Base-by-base conservation (phyloP, 2,888 invertebrate species). In the Strigamia transsilvanica region DNA sequence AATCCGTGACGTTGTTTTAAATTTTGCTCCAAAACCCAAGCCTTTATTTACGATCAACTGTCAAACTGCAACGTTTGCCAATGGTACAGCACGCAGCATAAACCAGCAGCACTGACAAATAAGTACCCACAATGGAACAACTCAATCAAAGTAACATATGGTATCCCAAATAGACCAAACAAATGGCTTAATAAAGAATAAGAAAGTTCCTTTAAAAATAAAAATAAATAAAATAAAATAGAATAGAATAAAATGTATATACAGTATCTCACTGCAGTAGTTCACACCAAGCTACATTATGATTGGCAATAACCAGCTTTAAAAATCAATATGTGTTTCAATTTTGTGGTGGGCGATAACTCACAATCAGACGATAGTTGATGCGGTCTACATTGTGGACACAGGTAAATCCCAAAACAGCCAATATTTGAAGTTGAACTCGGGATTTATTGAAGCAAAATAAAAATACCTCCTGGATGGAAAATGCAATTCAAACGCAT, bases 111-210 rank as follows among this genome's bases (percentile, higher is more conserved):
- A 56, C 56, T 73, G 73, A 73, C 73, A 73, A 73, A 73, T 73
- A 73, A 73, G 7, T 73, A 32, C 27, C 73, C 73, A 73, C 73
- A 73, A 73, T 32, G 32, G 73, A 73, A 73, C 73, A 73, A 73
- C 73, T 73, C 73, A 73, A 73, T 73, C 73, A 73, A 73, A 73
- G 73, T 73, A 27, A 73, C 32, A 27, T 73, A 73, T 73, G 73
- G 73, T 13, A 73, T 27, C 73, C 32, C 23, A 73, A 73, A 73
- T 32, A 12, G 73, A 73, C 23, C 32, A 10, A 32, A 73, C 27
- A 32, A 27, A 73, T 73, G 27, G 32, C 32, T 73, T 73, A 73
- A 73, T 73, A 73, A 73, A 38, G 38, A 38, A 38, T 38, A 38
- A 6, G 6, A 38, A 38, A 38, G 6, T 10, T 38, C 10, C 1